phyloP scores from a whole-genome alignment of 1,140 invertebrate species.

The Chionoecetes opilio region DNA sequence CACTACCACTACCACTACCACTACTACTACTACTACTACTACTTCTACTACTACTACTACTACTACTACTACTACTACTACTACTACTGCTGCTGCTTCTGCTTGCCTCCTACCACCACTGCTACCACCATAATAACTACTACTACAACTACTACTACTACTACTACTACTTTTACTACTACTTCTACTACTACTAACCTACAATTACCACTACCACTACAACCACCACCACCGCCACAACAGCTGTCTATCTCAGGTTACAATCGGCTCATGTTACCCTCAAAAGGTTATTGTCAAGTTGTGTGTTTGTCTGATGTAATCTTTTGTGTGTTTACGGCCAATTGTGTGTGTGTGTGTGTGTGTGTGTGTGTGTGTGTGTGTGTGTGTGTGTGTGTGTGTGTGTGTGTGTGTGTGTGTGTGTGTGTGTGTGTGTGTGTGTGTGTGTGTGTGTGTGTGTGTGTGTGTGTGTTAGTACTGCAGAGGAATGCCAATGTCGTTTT shows the following conservation, averaged over 20 bases:
- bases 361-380: conserved; percentile 37
- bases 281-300: too few species aligned
- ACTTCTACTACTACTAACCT: not conserved
- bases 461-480: too few species aligned
- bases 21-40: not conserved
- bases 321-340: too few species aligned
- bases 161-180: not conserved
- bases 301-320: too few species aligned
- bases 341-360: conserved; percentile 35
- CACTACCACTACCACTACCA: not conserved
- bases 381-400: conserved; percentile 45
- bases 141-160: not conserved
- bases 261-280: too few species aligned
- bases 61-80: not conserved
- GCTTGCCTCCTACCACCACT: too few species aligned
- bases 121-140: too few species aligned
- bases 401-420: conserved; percentile 44
- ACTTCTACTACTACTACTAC: not conserved
- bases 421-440: not conserved
- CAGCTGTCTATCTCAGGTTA: too few species aligned
- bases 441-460: too few species aligned
- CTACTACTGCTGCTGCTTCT: not conserved
- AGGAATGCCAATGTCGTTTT: too few species aligned
- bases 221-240: too few species aligned
- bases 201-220: too few species aligned